Conservation (phyloP, 2,113 vertebrate species). For the Psammodynastes pulverulentus region DNA sequence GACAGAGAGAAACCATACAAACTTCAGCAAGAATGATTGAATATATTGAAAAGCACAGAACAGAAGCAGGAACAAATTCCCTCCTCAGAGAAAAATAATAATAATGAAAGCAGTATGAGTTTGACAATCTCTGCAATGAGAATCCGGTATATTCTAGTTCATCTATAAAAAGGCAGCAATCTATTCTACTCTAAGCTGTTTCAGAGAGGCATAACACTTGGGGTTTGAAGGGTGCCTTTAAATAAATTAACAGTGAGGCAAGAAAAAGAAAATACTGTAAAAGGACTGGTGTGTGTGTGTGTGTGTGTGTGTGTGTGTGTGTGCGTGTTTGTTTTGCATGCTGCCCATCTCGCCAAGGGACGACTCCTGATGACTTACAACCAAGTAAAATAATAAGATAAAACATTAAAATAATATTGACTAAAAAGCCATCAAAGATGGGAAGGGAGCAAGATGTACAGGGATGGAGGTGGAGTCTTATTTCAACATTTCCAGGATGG, state of each 20-base stretch:
- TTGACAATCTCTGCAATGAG: background rate
- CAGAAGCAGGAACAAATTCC: background rate
- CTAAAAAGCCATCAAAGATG: too few species aligned
- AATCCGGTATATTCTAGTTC: background rate
- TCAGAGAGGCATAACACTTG: background rate
- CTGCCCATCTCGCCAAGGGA: too few species aligned
- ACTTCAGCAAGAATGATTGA: background rate
- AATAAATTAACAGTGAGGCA: background rate
- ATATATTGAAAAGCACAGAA: background rate
- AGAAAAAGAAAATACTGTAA: background rate
- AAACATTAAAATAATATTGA: too few species aligned
- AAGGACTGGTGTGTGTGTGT: background rate
- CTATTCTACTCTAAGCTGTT: background rate
- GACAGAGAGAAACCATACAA: background rate
- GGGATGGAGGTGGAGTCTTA: background rate
- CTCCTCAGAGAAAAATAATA: background rate
- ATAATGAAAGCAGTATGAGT: background rate
- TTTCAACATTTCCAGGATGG: background rate
- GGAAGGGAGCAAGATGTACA: background rate
- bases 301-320: too few species aligned
- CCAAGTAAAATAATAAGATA: too few species aligned
- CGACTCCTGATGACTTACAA: too few species aligned
- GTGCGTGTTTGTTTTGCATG: too few species aligned
- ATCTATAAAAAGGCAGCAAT: background rate
- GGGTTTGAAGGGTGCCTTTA: background rate